Evolutionary conservation across 2,888 invertebrate genomes (phyloP).

Genomic region (Troilus luridus): DNA sequence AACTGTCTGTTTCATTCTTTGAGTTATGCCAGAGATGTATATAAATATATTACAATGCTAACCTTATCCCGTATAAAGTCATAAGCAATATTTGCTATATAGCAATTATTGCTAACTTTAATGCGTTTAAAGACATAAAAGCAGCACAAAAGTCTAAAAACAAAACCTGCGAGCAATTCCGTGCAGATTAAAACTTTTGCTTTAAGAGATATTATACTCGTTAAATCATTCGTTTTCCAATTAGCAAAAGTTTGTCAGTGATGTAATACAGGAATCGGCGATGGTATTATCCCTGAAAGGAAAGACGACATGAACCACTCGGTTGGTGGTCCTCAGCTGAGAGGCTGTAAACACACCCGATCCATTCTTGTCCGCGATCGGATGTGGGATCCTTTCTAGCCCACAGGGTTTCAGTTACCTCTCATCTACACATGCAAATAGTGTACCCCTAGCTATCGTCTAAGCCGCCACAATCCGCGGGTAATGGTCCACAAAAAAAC

Average conservation of each 20-base stretch:
- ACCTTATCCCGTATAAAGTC: no score
- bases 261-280: not conserved
- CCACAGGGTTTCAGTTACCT: constrained; percentile 42
- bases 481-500: not conserved
- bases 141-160: no score
- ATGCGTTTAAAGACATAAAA: no score
- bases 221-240: not conserved
- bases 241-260: not conserved
- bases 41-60: no score
- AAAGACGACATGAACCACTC: not conserved
- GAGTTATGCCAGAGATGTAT: no score
- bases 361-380: constrained; percentile 17
- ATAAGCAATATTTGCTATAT: no score
- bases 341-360: constrained; percentile 6
- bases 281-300: not conserved
- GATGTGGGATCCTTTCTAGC: constrained; percentile 37
- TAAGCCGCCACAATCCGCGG: not conserved
- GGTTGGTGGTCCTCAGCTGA: constrained; percentile 2
- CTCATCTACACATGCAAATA: constrained; percentile 43
- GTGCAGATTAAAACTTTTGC: no score
- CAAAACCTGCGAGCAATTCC: no score
- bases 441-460: constrained; percentile 16
- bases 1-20: no score
- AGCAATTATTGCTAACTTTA: no score
- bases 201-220: not conserved